These are phyloP conservation scores for Nothocercus julius DNA, from an alignment of 2,113 vertebrate genomes.

Conservation along the genomic window DNA sequence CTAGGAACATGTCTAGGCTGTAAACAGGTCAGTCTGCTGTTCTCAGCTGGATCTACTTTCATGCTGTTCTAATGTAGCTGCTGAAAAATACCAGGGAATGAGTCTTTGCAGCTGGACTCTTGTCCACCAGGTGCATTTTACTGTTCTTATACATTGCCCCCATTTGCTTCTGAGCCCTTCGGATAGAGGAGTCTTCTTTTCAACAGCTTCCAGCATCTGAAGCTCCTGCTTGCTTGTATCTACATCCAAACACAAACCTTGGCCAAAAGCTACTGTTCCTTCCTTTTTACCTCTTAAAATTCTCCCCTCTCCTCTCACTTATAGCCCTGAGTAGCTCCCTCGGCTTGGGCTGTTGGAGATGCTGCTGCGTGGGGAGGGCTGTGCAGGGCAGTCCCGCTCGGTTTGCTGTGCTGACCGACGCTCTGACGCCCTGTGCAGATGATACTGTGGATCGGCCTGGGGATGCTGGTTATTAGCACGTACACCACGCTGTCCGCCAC, in stretches of 20 bases:
- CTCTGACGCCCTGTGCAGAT: conserved; percentile 76
- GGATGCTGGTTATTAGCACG: conserved; percentile 93
- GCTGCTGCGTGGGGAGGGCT: rapidly evolving
- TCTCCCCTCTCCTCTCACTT: neutral
- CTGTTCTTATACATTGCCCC: neutral
- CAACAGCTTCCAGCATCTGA: neutral
- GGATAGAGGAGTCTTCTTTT: neutral
- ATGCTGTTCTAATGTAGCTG: neutral
- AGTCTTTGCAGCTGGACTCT: neutral
- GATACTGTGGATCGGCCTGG: conserved; percentile 92
- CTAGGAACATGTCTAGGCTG: neutral
- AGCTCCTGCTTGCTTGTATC: neutral
- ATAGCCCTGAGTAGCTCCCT: neutral
- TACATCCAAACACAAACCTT: neutral
- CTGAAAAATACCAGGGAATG: neutral
- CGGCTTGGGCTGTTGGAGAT: neutral
- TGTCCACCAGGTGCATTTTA: neutral
- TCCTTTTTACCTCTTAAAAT: neutral
- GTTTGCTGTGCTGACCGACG: conserved; percentile 1
- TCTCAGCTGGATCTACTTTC: neutral
- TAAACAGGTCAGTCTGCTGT: neutral
- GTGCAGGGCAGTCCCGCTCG: neutral
- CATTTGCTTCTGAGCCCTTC: neutral
- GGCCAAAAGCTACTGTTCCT: neutral
- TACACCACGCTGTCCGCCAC: conserved; percentile 88